Evolutionary conservation across 2,797 vertebrate genomes (phyloP), one percentile per base, ranked within the genome.

Genomic region (Muraenolepis orangiensis): DNA sequence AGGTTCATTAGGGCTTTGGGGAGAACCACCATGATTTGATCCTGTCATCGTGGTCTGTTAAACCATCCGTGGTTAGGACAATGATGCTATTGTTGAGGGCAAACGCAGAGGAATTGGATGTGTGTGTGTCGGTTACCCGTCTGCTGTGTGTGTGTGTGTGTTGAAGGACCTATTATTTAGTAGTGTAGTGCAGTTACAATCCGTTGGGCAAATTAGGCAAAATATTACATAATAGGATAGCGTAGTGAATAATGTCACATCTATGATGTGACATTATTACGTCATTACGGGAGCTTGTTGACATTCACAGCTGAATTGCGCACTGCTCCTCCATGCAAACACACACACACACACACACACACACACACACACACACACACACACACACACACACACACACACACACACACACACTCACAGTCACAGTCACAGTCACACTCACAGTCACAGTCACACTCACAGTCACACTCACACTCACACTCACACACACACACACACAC

Each of bases 21-120:
- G 74, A 69, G 76, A 74, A 61, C 46, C 11, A 61, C 57, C 26
- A 23, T 10, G 23, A 26, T 61, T 26, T 61, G 57, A 26, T 61
- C 57, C 57, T 11, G 12, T n/a, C n/a, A n/a, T n/a, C n/a, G n/a
- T n/a, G n/a, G n/a, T n/a, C n/a, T n/a, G n/a, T 61, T 61, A n/a
- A 10, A 23, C n/a, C 57, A 61, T 12, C 57, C 57, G 11, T 61
- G 57, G 57, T 61, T 26, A 23, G 57, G 26, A 61, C 57, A 61
- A 26, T 61, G n/a, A 2, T 61, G 57, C 26, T 61, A 61, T 61
- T 61, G 57, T 61, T 61, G 57, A n/a, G 23, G 57, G 42, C 42
- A 16, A 51, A 51, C 12, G 12, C n/a, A 61, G 57, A 26, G 57
- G 57, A n/a, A 61, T 26, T 26, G 57, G 57, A 12, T 13, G 11